Evolutionary conservation across 2,113 vertebrate genomes (phyloP).

Genomic region (Rhabdomys dilectus): DNA sequence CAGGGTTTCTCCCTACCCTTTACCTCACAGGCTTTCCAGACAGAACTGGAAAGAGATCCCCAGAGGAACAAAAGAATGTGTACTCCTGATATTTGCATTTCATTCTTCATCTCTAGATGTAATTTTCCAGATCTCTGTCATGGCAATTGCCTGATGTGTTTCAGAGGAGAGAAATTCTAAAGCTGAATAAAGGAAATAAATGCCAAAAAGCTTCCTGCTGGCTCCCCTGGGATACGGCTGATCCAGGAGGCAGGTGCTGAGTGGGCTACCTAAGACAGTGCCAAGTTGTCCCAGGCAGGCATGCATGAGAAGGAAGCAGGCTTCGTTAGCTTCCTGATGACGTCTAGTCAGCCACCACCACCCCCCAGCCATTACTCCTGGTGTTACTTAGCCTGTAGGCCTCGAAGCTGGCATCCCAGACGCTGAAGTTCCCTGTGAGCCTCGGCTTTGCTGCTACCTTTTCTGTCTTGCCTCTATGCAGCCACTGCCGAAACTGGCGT

Average conservation of each 20-base stretch:
- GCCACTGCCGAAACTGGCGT: neutral
- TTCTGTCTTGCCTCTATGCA: neutral
- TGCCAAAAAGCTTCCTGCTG: neutral
- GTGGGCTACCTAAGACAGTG: neutral
- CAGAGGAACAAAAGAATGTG: neutral
- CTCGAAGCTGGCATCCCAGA: neutral
- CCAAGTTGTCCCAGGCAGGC: neutral
- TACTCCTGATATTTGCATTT: constrained; percentile 4
- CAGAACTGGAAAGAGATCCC: neutral
- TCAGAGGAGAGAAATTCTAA: constrained; percentile 16
- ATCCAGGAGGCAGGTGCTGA: constrained; percentile 45
- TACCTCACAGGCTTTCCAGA: neutral
- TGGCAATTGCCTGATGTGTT: neutral
- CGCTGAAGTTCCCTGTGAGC: neutral
- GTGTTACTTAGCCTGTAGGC: neutral
- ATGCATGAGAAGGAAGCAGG: neutral
- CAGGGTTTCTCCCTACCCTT: neutral
- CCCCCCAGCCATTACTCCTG: neutral
- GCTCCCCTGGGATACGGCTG: neutral
- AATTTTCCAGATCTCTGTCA: neutral
- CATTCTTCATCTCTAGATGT: constrained; percentile 18
- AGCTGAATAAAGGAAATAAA: constrained; percentile 45
- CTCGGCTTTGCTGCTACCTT: neutral
- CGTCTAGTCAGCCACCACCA: neutral
- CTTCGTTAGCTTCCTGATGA: constrained; percentile 37